A percentile compares a stretch with the other conserved stretches of the same genome.
phyloP scores from a whole-genome alignment of 2,797 vertebrate species.

The Molossus alvarezi region DNA sequence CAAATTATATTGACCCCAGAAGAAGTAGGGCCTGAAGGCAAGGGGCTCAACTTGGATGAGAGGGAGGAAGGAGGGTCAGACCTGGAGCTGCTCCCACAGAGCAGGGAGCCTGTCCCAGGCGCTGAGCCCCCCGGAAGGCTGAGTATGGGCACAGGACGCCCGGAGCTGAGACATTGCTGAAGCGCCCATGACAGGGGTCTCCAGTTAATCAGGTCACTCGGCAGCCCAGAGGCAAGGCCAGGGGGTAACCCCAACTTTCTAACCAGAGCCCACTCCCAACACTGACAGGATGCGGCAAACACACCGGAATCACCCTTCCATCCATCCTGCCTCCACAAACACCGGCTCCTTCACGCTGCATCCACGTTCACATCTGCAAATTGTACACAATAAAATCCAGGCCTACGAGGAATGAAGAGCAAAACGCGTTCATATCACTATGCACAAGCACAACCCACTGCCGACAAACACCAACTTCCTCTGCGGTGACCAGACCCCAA shows the following conservation, averaged over 20 bases:
- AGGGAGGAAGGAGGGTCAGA: neutral
- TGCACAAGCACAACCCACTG: neutral
- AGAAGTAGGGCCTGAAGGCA: neutral
- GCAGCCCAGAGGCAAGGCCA: neutral
- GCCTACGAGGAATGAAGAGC: neutral
- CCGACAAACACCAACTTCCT: too few relatives aligned
- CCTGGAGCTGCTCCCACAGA: neutral
- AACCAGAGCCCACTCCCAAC: neutral
- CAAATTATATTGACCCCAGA: neutral
- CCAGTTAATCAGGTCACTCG: neutral
- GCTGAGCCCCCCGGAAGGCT: neutral
- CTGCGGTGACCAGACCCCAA: too few relatives aligned
- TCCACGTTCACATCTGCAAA: neutral
- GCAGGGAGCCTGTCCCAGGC: neutral
- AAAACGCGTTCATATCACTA: neutral
- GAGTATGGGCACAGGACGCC: neutral
- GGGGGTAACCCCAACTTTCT: neutral
- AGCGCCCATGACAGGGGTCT: too few relatives aligned
- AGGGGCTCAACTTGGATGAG: neutral
- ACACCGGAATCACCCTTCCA: neutral
- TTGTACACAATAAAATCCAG: neutral
- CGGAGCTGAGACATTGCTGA: neutral
- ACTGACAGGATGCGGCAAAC: neutral
- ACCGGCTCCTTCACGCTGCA: rapidly evolving
- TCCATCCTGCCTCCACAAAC: neutral